These are phyloP conservation scores for Pristiophorus japonicus DNA, from an alignment of 2,113 vertebrate species.

Conservation along the genomic window DNA sequence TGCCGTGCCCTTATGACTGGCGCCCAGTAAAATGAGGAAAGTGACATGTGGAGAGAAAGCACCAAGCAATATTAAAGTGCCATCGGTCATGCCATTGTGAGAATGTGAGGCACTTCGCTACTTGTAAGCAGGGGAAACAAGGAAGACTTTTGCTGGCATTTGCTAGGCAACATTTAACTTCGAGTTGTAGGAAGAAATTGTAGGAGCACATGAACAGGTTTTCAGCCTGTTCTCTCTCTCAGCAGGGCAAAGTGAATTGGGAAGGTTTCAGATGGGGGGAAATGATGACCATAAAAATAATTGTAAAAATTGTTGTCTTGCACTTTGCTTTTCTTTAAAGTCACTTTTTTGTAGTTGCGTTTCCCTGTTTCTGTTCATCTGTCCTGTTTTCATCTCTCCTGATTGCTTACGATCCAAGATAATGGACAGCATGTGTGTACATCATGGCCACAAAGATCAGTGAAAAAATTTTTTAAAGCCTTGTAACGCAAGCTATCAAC, in stretches of 20 bases:
- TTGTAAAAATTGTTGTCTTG: background rate
- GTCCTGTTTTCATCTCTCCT: background rate
- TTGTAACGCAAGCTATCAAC: background rate
- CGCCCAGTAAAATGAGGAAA: background rate
- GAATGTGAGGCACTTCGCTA: background rate
- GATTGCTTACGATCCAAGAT: background rate
- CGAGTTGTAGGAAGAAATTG: background rate
- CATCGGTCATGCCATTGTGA: background rate
- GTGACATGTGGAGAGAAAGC: background rate
- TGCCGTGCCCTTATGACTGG: background rate
- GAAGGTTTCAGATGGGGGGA: background rate
- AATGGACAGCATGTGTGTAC: background rate
- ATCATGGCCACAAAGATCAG: background rate
- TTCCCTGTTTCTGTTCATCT: background rate
- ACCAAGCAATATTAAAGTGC: background rate
- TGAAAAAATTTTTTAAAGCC: background rate
- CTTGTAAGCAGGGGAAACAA: background rate
- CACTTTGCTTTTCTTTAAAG: background rate
- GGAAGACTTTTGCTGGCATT: background rate
- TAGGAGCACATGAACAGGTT: background rate
- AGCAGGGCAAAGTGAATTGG: background rate
- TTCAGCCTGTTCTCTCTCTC: background rate
- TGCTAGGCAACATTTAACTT: background rate
- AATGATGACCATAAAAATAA: background rate
- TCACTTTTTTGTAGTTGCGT: background rate